phyloP scores from a whole-genome alignment of 2,113 vertebrate species.

The Oxyruncus cristatus region DNA sequence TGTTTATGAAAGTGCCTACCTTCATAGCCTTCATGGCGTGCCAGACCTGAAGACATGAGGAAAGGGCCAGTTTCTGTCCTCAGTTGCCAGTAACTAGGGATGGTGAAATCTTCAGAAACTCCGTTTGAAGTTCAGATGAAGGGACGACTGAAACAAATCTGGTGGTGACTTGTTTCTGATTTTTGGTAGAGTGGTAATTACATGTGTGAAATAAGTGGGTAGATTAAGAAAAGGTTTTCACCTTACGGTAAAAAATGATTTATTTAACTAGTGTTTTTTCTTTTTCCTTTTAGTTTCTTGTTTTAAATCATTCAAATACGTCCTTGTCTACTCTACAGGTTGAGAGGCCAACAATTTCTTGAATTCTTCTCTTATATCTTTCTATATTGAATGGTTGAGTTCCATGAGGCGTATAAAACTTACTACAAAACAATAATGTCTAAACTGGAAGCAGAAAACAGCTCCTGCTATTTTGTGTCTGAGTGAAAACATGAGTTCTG shows the following conservation, averaged over 20 bases:
- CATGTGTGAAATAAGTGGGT: slow-evolving; percentile 3
- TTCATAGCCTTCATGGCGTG: neutral
- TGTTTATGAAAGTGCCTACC: neutral
- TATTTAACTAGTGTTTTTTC: neutral
- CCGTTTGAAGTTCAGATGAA: neutral
- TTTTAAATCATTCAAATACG: neutral
- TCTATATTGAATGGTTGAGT: neutral
- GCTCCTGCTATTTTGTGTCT: neutral
- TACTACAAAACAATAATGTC: neutral
- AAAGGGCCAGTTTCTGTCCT: neutral
- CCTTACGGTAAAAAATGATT: neutral
- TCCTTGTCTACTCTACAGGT: neutral
- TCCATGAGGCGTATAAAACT: neutral
- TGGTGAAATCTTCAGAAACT: neutral
- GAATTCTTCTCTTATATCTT: neutral
- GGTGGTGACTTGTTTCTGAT: neutral
- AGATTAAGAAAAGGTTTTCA: neutral
- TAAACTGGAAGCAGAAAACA: neutral
- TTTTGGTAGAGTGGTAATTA: neutral
- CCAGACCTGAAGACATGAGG: neutral
- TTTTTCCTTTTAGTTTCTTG: neutral
- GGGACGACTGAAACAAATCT: neutral
- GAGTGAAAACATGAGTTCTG: neutral
- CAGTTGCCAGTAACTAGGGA: neutral
- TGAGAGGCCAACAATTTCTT: neutral